phyloP scores from a whole-genome alignment of 2,113 vertebrate species.

The Corythoichthys intestinalis region DNA sequence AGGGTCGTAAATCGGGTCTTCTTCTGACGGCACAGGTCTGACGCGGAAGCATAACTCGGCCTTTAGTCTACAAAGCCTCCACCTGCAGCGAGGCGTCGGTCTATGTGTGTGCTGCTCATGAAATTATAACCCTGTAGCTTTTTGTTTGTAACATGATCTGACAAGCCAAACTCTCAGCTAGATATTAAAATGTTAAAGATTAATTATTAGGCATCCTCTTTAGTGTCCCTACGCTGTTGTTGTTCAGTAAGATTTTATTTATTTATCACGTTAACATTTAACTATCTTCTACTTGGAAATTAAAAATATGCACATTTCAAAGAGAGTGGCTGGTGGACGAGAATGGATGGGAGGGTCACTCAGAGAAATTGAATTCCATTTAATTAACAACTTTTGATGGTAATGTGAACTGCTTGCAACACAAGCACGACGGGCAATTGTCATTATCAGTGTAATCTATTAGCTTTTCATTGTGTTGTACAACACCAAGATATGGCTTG shows the following conservation, averaged over 20 bases:
- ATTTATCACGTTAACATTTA: constrained; percentile 5
- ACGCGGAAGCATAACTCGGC: too few species aligned
- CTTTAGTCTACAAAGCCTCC: too few species aligned
- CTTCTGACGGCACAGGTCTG: too few species aligned
- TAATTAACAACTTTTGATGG: constrained; percentile 43
- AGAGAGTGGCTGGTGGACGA: neutral
- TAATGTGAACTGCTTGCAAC: constrained; percentile 29
- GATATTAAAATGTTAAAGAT: constrained; percentile 11
- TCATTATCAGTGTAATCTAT: constrained; percentile 7
- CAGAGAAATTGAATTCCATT: constrained; percentile 17
- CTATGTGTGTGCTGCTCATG: too few species aligned
- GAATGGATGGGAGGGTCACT: too few species aligned
- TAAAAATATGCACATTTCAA: neutral
- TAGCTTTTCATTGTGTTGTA: constrained; percentile 3
- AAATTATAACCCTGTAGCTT: constrained; percentile 7
- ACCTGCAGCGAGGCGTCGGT: too few species aligned
- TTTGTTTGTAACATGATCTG: constrained; percentile 54
- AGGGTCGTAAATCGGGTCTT: too few species aligned
- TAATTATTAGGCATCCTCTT: constrained; percentile 20
- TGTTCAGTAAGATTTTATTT: neutral
- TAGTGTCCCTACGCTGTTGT: neutral
- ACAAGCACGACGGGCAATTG: constrained; percentile 28
- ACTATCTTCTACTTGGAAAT: neutral
- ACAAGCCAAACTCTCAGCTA: constrained; percentile 48
- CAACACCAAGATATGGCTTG: neutral